Conservation (phyloP, 2,888 invertebrate genomes). For the Drosophila incognita region DNA sequence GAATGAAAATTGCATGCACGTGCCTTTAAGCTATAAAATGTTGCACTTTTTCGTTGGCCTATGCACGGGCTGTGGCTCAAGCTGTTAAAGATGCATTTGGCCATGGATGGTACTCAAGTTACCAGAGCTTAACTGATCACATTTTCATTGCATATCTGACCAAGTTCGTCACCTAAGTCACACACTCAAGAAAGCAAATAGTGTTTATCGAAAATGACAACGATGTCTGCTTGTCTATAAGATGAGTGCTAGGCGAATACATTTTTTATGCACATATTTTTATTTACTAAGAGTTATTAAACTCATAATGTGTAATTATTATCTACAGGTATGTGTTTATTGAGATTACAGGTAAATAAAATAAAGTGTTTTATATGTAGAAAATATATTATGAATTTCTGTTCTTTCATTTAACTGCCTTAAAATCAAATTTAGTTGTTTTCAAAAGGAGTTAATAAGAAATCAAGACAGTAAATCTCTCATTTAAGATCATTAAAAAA, state of each 20-base stretch:
- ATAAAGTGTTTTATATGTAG: not conserved
- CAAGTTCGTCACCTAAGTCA: constrained; percentile 54
- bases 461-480: not conserved
- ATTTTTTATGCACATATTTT: not conserved
- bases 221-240: not conserved
- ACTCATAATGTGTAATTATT: not conserved
- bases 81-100: constrained; percentile 49
- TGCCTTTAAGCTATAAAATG: constrained; percentile 80
- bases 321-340: not conserved
- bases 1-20: constrained; percentile 83
- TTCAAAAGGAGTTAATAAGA: not conserved
- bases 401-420: not conserved
- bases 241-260: not conserved
- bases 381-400: not conserved
- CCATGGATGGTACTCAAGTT: constrained; percentile 43
- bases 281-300: not conserved
- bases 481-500: not conserved
- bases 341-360: not conserved
- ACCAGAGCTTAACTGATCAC: constrained; percentile 51
- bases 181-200: constrained; percentile 9
- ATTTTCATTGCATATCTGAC: constrained; percentile 46
- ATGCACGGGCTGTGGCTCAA: constrained; percentile 14
- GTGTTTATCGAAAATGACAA: not conserved
- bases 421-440: not conserved
- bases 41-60: constrained; percentile 60